These are phyloP conservation scores for Ictidomys tridecemlineatus DNA, from an alignment of 2,113 vertebrate genomes.

Conservation along the genomic window DNA sequence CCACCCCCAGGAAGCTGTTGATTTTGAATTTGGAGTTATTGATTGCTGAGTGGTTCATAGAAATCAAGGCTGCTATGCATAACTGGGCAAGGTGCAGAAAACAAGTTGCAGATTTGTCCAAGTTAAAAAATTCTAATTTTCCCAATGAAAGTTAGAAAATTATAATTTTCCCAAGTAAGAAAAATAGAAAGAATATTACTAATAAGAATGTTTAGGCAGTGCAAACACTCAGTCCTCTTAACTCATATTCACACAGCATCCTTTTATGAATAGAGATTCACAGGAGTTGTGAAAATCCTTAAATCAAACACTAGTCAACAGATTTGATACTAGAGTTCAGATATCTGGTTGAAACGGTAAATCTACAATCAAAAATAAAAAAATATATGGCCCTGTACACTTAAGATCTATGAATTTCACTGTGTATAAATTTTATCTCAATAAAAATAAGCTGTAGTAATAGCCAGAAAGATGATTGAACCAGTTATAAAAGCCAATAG, in stretches of 20 bases:
- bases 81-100: not conserved
- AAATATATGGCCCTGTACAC: not conserved
- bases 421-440: not conserved
- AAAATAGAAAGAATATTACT: not conserved
- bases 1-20: not conserved
- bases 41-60: constrained; percentile 30
- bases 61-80: not conserved
- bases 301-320: not conserved
- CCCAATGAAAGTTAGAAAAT: not conserved
- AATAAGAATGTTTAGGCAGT: not conserved
- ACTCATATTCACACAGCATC: not conserved
- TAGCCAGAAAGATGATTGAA: not conserved
- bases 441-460: not conserved
- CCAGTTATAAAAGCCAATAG: not conserved
- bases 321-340: not conserved
- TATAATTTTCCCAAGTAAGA: not conserved
- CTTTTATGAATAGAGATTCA: not conserved
- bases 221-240: not conserved
- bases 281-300: not conserved
- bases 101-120: not conserved
- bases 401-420: not conserved
- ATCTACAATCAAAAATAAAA: not conserved
- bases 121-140: not conserved
- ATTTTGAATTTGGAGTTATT: constrained; percentile 33
- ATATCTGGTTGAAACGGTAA: not conserved